Conservation (phyloP, 2,888 invertebrate genomes). For the Caenorhabditis sp. region DNA sequence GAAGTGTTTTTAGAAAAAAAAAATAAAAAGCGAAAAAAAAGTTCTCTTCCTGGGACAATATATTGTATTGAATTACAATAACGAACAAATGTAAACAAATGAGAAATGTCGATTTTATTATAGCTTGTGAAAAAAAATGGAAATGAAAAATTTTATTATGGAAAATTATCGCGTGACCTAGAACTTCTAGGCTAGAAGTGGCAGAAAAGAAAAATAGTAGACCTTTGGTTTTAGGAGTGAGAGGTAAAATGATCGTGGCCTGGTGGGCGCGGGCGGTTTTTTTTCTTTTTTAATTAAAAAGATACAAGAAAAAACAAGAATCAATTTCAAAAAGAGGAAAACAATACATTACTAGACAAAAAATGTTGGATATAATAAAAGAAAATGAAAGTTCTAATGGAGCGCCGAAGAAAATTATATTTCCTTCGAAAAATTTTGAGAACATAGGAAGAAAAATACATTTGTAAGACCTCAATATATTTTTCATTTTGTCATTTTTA, state of each 20-base stretch:
- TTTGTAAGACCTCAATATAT: slow-evolving; percentile 14
- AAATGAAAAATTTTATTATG: background rate
- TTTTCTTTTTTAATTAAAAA: no score
- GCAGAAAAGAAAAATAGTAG: no score
- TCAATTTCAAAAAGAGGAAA: background rate
- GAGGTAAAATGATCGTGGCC: no score
- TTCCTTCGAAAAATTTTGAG: background rate
- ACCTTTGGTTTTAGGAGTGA: no score
- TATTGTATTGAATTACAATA: background rate
- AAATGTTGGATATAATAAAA: background rate
- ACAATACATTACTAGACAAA: background rate
- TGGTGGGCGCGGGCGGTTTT: no score
- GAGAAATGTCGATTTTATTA: background rate
- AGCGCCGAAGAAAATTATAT: background rate
- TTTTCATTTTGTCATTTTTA: background rate
- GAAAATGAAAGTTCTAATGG: slow-evolving; percentile 6
- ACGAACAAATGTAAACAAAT: background rate
- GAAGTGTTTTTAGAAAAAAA: background rate
- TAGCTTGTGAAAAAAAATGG: background rate
- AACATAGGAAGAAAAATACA: background rate
- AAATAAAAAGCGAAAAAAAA: no score
- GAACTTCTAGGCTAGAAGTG: background rate
- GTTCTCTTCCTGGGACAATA: background rate
- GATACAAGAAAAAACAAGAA: slow-evolving; percentile 4
- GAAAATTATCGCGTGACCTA: background rate